phyloP scores from a whole-genome alignment of 2,113 vertebrate genomes.

The Ginglymostoma cirratum region DNA sequence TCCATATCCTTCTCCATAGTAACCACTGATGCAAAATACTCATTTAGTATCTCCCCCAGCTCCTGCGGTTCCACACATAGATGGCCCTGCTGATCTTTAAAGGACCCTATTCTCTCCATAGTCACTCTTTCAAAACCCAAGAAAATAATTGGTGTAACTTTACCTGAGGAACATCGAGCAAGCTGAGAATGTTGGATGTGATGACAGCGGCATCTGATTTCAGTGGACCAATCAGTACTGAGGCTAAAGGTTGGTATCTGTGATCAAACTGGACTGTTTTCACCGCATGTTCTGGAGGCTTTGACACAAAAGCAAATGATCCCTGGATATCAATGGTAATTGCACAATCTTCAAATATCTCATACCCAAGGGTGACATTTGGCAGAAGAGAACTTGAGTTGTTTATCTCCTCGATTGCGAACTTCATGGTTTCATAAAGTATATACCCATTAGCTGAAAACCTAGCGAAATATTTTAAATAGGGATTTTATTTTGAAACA shows the following conservation, averaged over 20 bases:
- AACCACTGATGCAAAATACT: no score
- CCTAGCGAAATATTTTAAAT: not conserved
- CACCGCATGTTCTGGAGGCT: conserved; percentile 33
- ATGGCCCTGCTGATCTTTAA: no score
- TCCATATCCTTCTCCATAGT: no score
- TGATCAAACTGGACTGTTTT: conserved; percentile 41
- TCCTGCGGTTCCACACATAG: no score
- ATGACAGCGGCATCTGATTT: conserved; percentile 57
- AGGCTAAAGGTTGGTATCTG: conserved; percentile 26
- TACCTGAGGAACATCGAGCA: conserved; percentile 68
- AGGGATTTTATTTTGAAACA: not conserved
- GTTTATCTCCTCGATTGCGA: conserved; percentile 71
- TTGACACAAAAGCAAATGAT: conserved; percentile 56
- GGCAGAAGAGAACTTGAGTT: conserved; percentile 60
- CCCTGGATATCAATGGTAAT: conserved; percentile 55
- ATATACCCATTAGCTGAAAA: conserved; percentile 54
- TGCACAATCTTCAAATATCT: conserved; percentile 62
- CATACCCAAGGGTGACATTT: conserved; percentile 63
- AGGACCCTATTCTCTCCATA: no score
- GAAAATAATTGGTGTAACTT: not conserved
- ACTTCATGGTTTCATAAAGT: conserved; percentile 68
- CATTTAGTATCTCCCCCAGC: no score
- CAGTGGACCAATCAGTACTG: conserved; percentile 70
- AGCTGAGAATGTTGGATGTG: conserved; percentile 58
- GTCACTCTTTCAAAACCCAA: not conserved